A percentile compares a stretch with the other conserved stretches of the same genome.
phyloP scores from a whole-genome alignment of 2,888 invertebrate genomes.

The Drosophila fungiperda region DNA sequence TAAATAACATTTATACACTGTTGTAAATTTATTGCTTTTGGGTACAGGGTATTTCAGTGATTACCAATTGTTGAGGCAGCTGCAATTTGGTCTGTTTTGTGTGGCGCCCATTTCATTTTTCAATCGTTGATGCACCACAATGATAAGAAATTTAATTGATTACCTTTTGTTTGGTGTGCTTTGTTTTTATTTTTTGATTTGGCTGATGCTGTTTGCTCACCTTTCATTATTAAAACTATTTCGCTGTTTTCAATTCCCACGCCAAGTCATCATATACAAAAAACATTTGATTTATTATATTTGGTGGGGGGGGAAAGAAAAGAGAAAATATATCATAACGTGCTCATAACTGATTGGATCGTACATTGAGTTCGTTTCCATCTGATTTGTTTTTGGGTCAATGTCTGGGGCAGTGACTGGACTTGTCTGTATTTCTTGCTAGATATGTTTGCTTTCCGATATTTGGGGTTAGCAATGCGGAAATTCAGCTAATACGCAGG shows the following conservation, averaged over 20 bases:
- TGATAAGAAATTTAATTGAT: constrained; percentile 80
- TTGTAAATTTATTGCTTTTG: neutral
- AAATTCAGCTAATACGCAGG: constrained; percentile 75
- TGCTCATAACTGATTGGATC: constrained; percentile 61
- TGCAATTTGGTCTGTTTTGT: constrained; percentile 8
- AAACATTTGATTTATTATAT: constrained; percentile 60
- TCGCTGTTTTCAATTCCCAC: constrained; percentile 74
- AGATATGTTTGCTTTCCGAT: constrained; percentile 4
- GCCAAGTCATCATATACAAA: constrained; percentile 65
- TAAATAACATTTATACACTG: neutral
- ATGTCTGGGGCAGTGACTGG: constrained; percentile 62
- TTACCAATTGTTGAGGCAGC: constrained; percentile 10
- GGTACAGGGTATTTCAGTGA: constrained; percentile 21
- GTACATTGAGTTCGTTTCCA: constrained; percentile 41
- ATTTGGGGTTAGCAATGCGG: constrained; percentile 62
- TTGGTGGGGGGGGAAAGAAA: constrained; percentile 25
- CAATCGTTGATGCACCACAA: constrained; percentile 72
- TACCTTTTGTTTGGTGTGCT: constrained; percentile 67
- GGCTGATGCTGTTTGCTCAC: constrained; percentile 43
- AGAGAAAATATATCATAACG: constrained; percentile 67
- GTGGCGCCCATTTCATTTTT: constrained; percentile 57
- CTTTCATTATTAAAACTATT: constrained; percentile 72
- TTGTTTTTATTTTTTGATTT: constrained; percentile 25
- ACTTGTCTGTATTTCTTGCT: constrained; percentile 12
- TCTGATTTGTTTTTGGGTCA: constrained; percentile 51